Conservation (phyloP, 92 coral and sea anemone species). For the Heteractis magnifica region DNA sequence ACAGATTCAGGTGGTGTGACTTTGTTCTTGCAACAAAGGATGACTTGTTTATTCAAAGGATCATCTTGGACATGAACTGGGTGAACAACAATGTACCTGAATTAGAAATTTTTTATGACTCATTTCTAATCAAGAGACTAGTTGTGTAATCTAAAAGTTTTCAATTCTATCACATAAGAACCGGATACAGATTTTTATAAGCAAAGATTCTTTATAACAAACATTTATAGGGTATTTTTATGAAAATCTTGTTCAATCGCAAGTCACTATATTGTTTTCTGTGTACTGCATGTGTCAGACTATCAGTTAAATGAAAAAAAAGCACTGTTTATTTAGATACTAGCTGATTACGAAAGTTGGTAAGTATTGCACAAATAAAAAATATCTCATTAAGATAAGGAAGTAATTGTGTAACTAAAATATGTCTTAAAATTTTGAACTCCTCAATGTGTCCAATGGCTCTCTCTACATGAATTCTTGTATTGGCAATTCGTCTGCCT, state of each 20-base stretch:
- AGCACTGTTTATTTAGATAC: background rate
- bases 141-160: background rate
- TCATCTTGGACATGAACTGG: constrained; percentile 31
- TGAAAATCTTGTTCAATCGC: background rate
- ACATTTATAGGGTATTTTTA: background rate
- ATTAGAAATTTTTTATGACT: constrained; percentile 27
- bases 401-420: constrained; percentile 18
- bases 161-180: background rate
- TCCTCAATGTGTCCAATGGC: constrained; percentile 32
- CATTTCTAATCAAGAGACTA: constrained; percentile 13
- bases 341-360: constrained; percentile 10
- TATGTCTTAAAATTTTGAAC: constrained; percentile 22
- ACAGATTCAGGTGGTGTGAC: constrained; percentile 26
- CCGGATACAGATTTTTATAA: constrained; percentile 4
- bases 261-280: background rate
- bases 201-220: background rate
- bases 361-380: constrained; percentile 28
- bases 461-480: constrained; percentile 39
- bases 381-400: constrained; percentile 35
- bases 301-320: background rate
- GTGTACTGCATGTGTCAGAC: background rate
- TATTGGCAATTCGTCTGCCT: constrained; percentile 33
- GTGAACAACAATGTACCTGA: constrained; percentile 22
- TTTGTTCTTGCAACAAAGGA: constrained; percentile 26
- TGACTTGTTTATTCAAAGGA: constrained; percentile 28